phyloP scores from a whole-genome alignment of 2,888 invertebrate genomes.

The Polydesmus complanatus region DNA sequence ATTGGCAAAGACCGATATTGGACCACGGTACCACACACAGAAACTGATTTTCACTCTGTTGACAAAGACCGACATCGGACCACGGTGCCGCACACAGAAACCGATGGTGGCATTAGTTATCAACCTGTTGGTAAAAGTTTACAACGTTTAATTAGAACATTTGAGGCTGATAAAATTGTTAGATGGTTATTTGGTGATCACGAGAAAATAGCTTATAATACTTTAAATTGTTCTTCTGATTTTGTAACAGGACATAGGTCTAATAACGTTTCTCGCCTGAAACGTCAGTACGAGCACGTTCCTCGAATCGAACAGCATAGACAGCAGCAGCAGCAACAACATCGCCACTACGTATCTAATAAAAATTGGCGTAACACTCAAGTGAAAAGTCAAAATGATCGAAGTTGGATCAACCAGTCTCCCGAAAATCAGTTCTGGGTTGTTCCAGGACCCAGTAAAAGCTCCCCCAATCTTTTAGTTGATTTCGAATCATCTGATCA shows the following conservation, averaged over 20 bases:
- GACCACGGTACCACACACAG: not conserved
- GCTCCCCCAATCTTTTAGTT: slow-evolving; percentile 11
- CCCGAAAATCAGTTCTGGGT: slow-evolving; percentile 12
- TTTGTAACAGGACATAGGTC: slow-evolving; percentile 4
- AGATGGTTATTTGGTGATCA: slow-evolving; percentile 13
- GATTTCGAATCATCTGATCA: slow-evolving; percentile 8
- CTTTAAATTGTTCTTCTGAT: slow-evolving; percentile 3
- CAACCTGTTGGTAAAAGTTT: slow-evolving; percentile 1
- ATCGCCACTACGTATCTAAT: slow-evolving; percentile 3
- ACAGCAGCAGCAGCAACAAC: slow-evolving; percentile 7
- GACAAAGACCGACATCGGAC: not conserved
- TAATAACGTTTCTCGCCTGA: slow-evolving; percentile 1
- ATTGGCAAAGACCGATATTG: not conserved
- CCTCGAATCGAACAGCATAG: not conserved
- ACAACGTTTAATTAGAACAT: not conserved
- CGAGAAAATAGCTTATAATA: slow-evolving; percentile 4
- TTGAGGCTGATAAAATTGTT: slow-evolving; percentile 8
- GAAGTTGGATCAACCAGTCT: not conserved
- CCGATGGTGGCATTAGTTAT: not conserved
- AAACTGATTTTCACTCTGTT: not conserved
- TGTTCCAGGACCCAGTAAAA: slow-evolving; percentile 8
- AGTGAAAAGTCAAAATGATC: slow-evolving; percentile 3
- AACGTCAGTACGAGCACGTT: slow-evolving; percentile 5
- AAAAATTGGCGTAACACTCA: slow-evolving; percentile 16
- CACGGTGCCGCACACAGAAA: not conserved